phyloP scores from a whole-genome alignment of 1,140 invertebrate genomes.

The Colletes gigas region DNA sequence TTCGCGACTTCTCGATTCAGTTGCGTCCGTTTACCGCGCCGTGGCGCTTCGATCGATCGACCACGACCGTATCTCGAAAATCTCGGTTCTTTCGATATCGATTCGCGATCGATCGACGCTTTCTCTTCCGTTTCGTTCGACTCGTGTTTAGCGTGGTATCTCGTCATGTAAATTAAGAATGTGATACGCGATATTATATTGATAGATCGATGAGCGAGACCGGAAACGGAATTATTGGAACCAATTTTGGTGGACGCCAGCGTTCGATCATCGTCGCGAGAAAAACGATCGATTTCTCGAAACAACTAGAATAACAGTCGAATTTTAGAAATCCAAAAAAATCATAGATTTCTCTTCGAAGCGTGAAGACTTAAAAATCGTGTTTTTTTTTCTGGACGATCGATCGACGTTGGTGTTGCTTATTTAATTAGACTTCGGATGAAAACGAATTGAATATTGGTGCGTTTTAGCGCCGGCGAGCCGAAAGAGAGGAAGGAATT shows the following conservation, averaged over 20 bases:
- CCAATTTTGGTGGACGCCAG: neutral
- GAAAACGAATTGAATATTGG: conserved; percentile 19
- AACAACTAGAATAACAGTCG: neutral
- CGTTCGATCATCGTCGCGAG: neutral
- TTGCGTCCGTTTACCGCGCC: conserved; percentile 1
- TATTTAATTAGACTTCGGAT: neutral
- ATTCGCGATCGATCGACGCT: neutral
- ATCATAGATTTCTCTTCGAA: too few species aligned
- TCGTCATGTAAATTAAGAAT: conserved; percentile 24
- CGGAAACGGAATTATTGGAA: conserved; percentile 8
- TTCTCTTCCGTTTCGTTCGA: neutral
- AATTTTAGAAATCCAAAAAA: too few species aligned
- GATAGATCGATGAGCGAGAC: neutral
- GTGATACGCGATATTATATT: conserved; percentile 25
- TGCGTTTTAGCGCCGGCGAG: conserved; percentile 44
- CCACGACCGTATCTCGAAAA: too few species aligned
- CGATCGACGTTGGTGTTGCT: neutral
- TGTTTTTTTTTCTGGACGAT: neutral
- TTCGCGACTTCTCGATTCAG: conserved; percentile 29
- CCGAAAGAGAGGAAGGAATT: conserved; percentile 1
- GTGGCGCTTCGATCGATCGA: too few species aligned
- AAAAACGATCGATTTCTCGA: neutral
- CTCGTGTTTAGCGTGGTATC: neutral
- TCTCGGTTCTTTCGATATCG: neutral
- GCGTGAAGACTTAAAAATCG: too few species aligned